Conservation (phyloP, 1,140 invertebrate species). For the Drosophila kikkawai region DNA sequence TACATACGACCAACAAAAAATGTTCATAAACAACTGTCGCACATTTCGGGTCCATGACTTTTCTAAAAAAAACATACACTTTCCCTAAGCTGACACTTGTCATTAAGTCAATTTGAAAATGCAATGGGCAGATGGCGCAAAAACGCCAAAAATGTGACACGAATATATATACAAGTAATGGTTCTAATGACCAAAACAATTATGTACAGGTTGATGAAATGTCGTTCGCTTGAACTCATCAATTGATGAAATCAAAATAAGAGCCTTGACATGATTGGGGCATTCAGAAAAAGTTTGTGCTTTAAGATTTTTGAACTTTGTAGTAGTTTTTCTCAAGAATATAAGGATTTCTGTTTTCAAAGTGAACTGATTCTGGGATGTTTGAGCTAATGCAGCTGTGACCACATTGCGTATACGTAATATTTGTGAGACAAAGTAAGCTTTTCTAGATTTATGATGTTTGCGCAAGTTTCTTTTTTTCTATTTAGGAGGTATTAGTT, state of each 20-base stretch:
- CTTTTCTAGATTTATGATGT: neutral
- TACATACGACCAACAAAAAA: constrained; percentile 31
- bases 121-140: constrained; percentile 65
- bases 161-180: constrained; percentile 14
- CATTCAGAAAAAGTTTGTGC: neutral
- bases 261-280: constrained; percentile 5
- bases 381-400: constrained; percentile 6
- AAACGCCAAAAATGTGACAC: constrained; percentile 27
- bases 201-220: constrained; percentile 30
- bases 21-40: constrained; percentile 56
- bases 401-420: constrained; percentile 53
- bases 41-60: constrained; percentile 40
- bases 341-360: constrained; percentile 11
- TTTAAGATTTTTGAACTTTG: no score
- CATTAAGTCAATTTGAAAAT: constrained; percentile 71
- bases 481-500: neutral
- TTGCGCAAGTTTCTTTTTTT: neutral
- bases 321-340: neutral
- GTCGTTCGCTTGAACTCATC: constrained; percentile 9
- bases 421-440: constrained; percentile 12
- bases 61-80: constrained; percentile 42
- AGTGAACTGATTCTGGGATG: neutral
- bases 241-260: constrained; percentile 25
- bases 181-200: constrained; percentile 61
- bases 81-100: constrained; percentile 68